These are phyloP conservation scores for Odontomyia ornata DNA, from an alignment of 2,888 invertebrate genomes.

Conservation along the genomic window DNA sequence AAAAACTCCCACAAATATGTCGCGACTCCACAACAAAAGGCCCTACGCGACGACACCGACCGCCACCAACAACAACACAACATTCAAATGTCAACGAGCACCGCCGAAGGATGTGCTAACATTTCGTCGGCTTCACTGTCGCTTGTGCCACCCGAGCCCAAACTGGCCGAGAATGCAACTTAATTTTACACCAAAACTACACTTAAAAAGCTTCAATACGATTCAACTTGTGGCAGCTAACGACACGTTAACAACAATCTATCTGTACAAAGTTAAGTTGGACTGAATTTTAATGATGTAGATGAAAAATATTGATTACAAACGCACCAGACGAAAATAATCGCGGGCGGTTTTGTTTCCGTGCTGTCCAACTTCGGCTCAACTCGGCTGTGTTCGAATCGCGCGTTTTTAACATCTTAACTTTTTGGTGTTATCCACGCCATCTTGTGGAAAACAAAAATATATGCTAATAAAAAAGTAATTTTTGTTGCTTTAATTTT, in stretches of 20 bases:
- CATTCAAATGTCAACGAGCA: constrained; percentile 41
- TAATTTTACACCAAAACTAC: not conserved
- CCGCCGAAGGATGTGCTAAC: constrained; percentile 33
- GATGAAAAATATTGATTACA: too few relatives aligned
- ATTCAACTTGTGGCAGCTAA: too few relatives aligned
- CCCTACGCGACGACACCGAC: constrained; percentile 21
- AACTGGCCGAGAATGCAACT: not conserved
- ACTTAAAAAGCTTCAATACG: not conserved
- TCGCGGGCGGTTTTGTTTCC: constrained; percentile 31
- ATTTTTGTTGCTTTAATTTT: too few relatives aligned
- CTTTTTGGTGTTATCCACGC: too few relatives aligned
- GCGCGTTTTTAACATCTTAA: too few relatives aligned
- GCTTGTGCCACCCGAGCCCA: not conserved
- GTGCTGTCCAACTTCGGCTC: constrained; percentile 33
- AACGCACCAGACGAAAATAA: not conserved
- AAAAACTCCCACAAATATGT: not conserved
- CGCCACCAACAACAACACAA: constrained; percentile 23
- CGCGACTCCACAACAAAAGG: constrained; percentile 18
- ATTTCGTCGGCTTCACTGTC: constrained; percentile 16
- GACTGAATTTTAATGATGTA: too few relatives aligned
- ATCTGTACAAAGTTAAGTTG: too few relatives aligned
- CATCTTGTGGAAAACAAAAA: too few relatives aligned
- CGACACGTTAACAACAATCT: too few relatives aligned
- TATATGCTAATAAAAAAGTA: too few relatives aligned
- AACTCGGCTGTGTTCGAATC: not conserved